Conservation (phyloP, 2,797 vertebrate species). For the Sciurus carolinensis region DNA sequence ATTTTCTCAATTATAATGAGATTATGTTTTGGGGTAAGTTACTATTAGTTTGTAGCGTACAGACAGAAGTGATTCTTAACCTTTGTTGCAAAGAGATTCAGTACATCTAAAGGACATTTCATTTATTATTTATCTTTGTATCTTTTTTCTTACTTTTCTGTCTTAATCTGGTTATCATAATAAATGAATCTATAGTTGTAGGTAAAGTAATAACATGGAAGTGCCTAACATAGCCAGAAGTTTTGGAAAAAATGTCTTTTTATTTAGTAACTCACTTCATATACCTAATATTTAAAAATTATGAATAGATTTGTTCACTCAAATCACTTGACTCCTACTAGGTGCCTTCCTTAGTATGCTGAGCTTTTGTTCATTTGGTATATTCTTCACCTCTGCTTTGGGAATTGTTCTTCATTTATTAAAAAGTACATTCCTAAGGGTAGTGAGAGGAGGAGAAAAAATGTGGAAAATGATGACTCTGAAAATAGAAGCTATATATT, state of each 20-base stretch:
- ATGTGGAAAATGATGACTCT: conserved; percentile 23
- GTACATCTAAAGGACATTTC: background rate
- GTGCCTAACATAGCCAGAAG: conserved; percentile 18
- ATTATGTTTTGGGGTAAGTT: conserved; percentile 27
- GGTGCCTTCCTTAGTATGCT: background rate
- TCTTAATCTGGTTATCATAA: conserved; percentile 46
- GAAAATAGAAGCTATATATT: conserved; percentile 27
- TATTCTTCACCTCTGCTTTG: background rate
- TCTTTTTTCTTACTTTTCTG: conserved; percentile 1
- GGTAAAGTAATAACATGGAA: conserved; percentile 50
- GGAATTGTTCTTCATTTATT: conserved; percentile 56
- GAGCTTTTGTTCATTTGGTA: conserved; percentile 1
- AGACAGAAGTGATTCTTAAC: conserved; percentile 41
- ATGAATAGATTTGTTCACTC: background rate
- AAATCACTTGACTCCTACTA: background rate
- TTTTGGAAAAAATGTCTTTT: background rate
- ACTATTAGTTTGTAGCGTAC: background rate
- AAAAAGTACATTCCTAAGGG: background rate
- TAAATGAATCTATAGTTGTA: conserved; percentile 39
- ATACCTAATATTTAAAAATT: conserved; percentile 53
- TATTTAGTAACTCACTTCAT: conserved; percentile 37
- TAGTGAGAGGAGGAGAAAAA: conserved; percentile 37
- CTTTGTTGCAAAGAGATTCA: conserved; percentile 27
- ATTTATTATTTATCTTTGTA: conserved; percentile 36
- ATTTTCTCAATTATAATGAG: conserved; percentile 5